Evolutionary conservation across 1,140 invertebrate species (phyloP).

Genomic region (Geopemphigus sp.): DNA sequence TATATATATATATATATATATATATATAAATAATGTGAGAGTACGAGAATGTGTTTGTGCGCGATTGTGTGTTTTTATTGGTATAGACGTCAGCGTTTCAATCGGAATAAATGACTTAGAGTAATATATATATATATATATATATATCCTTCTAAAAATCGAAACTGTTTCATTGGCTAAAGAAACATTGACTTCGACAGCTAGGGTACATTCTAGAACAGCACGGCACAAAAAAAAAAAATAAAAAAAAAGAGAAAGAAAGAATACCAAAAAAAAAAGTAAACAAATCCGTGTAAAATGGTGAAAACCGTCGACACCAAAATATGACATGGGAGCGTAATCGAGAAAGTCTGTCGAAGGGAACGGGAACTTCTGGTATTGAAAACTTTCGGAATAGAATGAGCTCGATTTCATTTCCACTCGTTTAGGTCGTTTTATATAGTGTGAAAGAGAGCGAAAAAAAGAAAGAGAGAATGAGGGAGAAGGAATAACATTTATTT

Average conservation of each 20-base stretch:
- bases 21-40: not conserved
- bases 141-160: constrained; percentile 18
- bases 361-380: not conserved
- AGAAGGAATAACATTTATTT: constrained; percentile 18
- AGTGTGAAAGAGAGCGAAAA: no score
- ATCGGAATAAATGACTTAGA: constrained; percentile 18
- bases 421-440: constrained; percentile 1
- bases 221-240: not conserved
- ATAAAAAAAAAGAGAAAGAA: not conserved
- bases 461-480: no score
- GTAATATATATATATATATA: not conserved
- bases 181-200: constrained; percentile 20
- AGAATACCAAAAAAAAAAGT: not conserved
- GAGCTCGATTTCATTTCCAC: constrained; percentile 24
- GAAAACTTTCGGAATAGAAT: constrained; percentile 22
- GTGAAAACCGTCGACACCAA: constrained; percentile 4
- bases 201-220: not conserved
- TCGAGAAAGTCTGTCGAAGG: not conserved
- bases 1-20: not conserved
- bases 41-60: not conserved
- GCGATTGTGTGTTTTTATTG: constrained; percentile 31
- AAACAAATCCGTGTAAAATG: constrained; percentile 29
- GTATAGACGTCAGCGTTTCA: constrained; percentile 30
- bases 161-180: constrained; percentile 13
- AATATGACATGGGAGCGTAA: not conserved